phyloP scores from a whole-genome alignment of 2,113 vertebrate genomes.

The Bucco capensis region DNA sequence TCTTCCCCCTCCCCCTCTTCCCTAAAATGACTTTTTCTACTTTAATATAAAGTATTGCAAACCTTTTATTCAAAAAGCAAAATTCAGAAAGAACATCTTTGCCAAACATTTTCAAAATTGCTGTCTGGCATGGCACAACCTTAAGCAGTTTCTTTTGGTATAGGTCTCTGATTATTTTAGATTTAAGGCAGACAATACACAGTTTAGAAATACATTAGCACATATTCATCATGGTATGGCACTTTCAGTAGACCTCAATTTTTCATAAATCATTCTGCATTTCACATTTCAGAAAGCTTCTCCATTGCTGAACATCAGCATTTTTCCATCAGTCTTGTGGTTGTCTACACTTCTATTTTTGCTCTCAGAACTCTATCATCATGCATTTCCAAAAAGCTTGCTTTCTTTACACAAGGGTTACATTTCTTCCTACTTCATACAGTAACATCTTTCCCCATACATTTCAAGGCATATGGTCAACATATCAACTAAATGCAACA shows the following conservation, averaged over 20 bases:
- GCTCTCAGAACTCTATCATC: background rate
- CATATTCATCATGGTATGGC: background rate
- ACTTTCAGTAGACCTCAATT: background rate
- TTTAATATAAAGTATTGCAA: conserved; percentile 52
- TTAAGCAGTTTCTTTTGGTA: background rate
- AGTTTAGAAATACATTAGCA: background rate
- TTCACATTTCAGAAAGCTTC: background rate
- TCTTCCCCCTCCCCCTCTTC: background rate
- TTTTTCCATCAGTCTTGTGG: background rate
- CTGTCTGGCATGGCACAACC: background rate
- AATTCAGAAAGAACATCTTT: background rate
- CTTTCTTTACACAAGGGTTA: background rate
- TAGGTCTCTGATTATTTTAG: background rate
- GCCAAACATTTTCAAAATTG: background rate
- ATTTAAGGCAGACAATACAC: conserved; percentile 11
- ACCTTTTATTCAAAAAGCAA: conserved; percentile 1
- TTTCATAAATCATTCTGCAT: background rate
- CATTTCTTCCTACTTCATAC: background rate
- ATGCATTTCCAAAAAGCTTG: background rate
- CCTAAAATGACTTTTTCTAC: background rate
- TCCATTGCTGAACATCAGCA: background rate
- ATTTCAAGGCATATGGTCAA: background rate
- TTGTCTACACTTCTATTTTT: background rate
- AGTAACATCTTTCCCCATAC: background rate
- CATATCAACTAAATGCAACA: background rate